These are phyloP conservation scores for Helarctos malayanus DNA, from an alignment of 2,797 vertebrate species.

Conservation along the genomic window DNA sequence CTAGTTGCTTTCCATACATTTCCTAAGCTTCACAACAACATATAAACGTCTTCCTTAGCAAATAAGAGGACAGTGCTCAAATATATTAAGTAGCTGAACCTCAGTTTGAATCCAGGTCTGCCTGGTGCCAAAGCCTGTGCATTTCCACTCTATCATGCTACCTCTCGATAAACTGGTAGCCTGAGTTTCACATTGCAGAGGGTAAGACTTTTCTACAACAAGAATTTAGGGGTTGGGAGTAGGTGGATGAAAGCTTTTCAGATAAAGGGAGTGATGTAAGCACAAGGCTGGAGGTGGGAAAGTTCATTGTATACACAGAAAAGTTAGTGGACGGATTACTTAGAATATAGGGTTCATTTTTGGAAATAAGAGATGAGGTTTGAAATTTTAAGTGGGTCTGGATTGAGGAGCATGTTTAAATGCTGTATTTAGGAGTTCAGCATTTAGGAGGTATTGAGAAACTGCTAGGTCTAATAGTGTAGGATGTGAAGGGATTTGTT, in stretches of 20 bases:
- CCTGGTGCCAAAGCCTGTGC: not conserved
- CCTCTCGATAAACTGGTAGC: not conserved
- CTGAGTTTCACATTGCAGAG: slow-evolving; percentile 28
- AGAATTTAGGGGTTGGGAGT: slow-evolving; percentile 16
- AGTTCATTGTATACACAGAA: not conserved
- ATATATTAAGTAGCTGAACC: not conserved
- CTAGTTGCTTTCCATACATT: slow-evolving; percentile 8
- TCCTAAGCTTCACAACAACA: not conserved
- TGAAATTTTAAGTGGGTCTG: slow-evolving; percentile 43
- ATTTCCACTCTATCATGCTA: not conserved
- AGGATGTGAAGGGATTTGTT: slow-evolving; percentile 42
- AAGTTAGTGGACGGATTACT: slow-evolving; percentile 19
- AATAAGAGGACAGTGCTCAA: not conserved
- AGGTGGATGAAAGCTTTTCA: slow-evolving; percentile 57
- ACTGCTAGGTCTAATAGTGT: slow-evolving; percentile 4
- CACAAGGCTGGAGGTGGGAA: slow-evolving; percentile 50
- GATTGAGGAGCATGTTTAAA: slow-evolving; percentile 22
- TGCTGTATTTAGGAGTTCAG: slow-evolving; percentile 55
- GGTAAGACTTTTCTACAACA: slow-evolving; percentile 61
- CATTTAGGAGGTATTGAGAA: slow-evolving; percentile 59
- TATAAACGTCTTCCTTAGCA: slow-evolving; percentile 12
- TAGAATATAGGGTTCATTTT: slow-evolving; percentile 55
- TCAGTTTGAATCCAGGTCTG: slow-evolving; percentile 18
- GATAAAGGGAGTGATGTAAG: slow-evolving; percentile 55
- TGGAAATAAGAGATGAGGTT: slow-evolving; percentile 32